These are phyloP conservation scores for Microplitis deprimator DNA, from an alignment of 2,888 invertebrate genomes.

Conservation along the genomic window DNA sequence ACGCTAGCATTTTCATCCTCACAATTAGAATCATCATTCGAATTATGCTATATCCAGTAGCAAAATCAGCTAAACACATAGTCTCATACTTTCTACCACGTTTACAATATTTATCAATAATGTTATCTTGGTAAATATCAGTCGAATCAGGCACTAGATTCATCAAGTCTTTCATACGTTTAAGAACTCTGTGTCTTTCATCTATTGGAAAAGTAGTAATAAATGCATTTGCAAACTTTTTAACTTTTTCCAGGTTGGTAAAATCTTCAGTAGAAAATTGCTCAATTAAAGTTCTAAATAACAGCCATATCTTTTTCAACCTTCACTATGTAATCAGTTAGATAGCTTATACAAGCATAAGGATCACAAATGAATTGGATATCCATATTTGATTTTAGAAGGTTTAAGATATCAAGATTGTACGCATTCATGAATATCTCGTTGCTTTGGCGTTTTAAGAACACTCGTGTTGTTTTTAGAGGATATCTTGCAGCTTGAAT, in stretches of 20 bases:
- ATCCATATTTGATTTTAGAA: too few species aligned
- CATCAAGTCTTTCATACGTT: background rate
- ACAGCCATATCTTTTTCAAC: constrained; percentile 10
- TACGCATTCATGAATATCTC: too few species aligned
- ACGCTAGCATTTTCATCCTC: too few species aligned
- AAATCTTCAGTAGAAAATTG: background rate
- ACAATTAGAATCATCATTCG: too few species aligned
- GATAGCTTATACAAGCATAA: too few species aligned
- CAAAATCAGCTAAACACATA: constrained; percentile 25
- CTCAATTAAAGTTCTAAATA: constrained; percentile 14
- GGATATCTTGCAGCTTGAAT: too few species aligned
- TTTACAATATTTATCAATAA: background rate
- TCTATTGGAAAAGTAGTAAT: constrained; percentile 14
- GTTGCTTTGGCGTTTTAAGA: too few species aligned
- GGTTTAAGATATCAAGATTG: too few species aligned
- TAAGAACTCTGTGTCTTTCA: background rate
- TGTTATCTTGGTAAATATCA: background rate
- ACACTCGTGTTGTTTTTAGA: too few species aligned
- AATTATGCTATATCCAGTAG: too few species aligned
- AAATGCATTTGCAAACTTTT: constrained; percentile 10
- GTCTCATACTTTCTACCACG: background rate
- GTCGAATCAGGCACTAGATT: background rate
- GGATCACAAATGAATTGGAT: too few species aligned
- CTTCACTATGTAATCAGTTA: constrained; percentile 10
- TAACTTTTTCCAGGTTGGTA: background rate